Conservation (phyloP, 2,797 vertebrate species). For the Poeciliopsis gracilis region DNA sequence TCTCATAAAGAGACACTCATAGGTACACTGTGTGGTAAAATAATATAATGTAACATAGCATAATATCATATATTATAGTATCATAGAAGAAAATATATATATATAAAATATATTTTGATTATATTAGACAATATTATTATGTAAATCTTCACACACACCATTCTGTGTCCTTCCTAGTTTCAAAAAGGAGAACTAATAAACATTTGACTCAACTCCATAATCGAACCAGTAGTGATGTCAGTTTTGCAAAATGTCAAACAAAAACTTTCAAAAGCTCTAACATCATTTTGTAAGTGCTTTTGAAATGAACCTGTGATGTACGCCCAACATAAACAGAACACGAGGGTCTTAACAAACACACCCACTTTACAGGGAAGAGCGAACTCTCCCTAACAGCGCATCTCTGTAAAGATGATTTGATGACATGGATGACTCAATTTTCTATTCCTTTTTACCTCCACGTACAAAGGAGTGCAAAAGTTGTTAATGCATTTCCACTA, state of each 20-base stretch:
- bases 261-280: conserved; percentile 51
- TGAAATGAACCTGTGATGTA: conserved; percentile 66
- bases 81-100: too few species aligned
- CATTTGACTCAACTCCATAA: conserved; percentile 36
- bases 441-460: not conserved
- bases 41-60: too few species aligned
- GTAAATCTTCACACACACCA: not conserved
- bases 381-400: conserved; percentile 40
- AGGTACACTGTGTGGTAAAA: conserved; percentile 3
- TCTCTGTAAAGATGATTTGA: not conserved
- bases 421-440: not conserved
- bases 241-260: conserved; percentile 47
- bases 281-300: conserved; percentile 44
- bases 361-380: conserved; percentile 65
- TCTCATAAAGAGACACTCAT: conserved; percentile 44
- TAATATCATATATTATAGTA: too few species aligned
- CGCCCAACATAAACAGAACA: conserved; percentile 72
- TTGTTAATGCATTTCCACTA: not conserved
- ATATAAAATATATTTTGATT: not conserved
- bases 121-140: not conserved
- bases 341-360: conserved; percentile 65
- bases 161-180: conserved; percentile 2
- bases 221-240: conserved; percentile 34
- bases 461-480: too few species aligned
- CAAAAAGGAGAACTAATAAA: conserved; percentile 7